phyloP scores from a whole-genome alignment of 2,797 vertebrate species.

The Crocodylus rhombifer region DNA sequence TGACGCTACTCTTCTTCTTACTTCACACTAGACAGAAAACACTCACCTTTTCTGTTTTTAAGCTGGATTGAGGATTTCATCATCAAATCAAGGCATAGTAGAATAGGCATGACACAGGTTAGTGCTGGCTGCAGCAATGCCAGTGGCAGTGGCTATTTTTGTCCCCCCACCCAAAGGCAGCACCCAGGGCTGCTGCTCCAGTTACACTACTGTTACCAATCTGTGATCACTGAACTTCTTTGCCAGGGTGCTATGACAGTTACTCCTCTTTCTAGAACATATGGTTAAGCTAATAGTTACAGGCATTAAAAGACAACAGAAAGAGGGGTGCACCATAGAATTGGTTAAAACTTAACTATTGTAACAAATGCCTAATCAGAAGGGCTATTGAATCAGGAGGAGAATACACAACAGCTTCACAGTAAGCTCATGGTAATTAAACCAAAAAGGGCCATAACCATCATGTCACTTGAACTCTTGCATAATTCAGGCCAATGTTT shows the following conservation, averaged over 20 bases:
- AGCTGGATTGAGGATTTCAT: not conserved
- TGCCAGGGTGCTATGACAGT: not conserved
- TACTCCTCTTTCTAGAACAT: not conserved
- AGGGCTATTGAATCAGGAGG: not conserved
- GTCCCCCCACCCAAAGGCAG: too few species aligned
- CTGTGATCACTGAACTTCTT: not conserved
- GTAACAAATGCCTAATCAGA: not conserved
- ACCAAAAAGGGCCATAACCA: not conserved
- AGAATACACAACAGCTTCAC: not conserved
- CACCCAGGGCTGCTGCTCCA: too few species aligned
- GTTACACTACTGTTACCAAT: not conserved
- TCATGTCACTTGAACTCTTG: not conserved
- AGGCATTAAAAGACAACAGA: not conserved
- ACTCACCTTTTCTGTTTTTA: not conserved
- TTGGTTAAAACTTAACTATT: not conserved
- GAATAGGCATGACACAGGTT: too few species aligned
- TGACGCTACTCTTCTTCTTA: not conserved
- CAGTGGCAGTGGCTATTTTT: too few species aligned
- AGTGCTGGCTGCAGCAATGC: too few species aligned
- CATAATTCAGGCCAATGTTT: conserved; percentile 41
- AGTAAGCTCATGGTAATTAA: not conserved
- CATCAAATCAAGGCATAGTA: too few species aligned
- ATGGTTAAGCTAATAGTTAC: not conserved
- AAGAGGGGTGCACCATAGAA: not conserved
- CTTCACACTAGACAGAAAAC: too few species aligned